Base-by-base conservation (phyloP, 2,888 invertebrate genomes). In the Meganola albula region DNA sequence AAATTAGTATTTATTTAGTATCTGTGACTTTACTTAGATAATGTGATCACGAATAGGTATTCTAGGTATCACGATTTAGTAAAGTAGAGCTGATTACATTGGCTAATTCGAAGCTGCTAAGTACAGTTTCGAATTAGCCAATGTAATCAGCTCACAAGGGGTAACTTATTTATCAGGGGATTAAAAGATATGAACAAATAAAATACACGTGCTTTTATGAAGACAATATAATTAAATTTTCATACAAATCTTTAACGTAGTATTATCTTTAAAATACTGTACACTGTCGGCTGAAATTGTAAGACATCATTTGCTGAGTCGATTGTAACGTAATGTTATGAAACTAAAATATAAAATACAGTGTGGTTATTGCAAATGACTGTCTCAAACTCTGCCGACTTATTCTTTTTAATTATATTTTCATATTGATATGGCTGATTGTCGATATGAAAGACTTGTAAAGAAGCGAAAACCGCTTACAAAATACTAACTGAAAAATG, bases 241-340 rank as follows among this genome's bases (percentile, higher is more conserved):
- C 91, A 91, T 91, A 91, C 91, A 91, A 91, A 91, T 91, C 82
- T 91, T 91, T 91, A 91, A 91, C 91, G 90, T 84, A 83, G 71
- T 91, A 89, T 90, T 83, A 88, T 85, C 87, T 87, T 90, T 91
- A 91, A 91, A 92, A 91, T 91, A 91, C 91, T 92, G 91, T 92
- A 91, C 91, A 91, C 52, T 68, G 78, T 70, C 82, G 69, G 70
- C 62, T 60, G 55, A 63, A 59, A 54, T 75, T 67, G 74, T 47
- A 68, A 72, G 61, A 58, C 67, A 78, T 70, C 79, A 83, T 74
- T 78, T 74, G 74, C 62, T 53, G 38, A 48, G 31, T 34, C 43
- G 41, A 41, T 39, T 41, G 26, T 31, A 44, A 50, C 41, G 32
- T 49, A 48, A 52, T 42, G 38, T 27, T 38, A 37, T 42, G 67